Conservation (phyloP, 1,140 invertebrate species). For the Hyles euphorbiae region DNA sequence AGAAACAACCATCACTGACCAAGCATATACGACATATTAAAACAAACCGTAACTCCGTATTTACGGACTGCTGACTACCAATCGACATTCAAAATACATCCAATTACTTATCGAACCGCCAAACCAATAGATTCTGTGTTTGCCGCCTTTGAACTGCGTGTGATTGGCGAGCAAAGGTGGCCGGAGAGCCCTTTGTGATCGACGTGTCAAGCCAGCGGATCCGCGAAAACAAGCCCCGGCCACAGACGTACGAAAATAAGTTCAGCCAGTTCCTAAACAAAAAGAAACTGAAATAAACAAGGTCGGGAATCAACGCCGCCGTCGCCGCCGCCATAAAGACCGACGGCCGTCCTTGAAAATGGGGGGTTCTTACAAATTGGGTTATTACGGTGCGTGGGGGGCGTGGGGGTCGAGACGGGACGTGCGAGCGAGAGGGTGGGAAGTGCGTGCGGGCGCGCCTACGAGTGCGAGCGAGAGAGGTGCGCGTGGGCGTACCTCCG, state of each 20-base stretch:
- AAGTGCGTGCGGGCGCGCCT: neutral
- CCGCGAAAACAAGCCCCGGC: slow-evolving; percentile 44
- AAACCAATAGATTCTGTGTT: slow-evolving; percentile 30
- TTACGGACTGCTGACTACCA: slow-evolving; percentile 33
- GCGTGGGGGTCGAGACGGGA: slow-evolving; percentile 57
- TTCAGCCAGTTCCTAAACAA: slow-evolving; percentile 72
- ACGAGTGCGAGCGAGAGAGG: slow-evolving; percentile 24
- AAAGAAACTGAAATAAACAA: slow-evolving; percentile 75
- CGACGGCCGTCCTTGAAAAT: slow-evolving; percentile 74
- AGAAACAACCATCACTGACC: no score
- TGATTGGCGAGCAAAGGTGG: slow-evolving; percentile 29
- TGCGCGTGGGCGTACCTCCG: slow-evolving; percentile 62
- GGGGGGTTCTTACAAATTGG: slow-evolving; percentile 74
- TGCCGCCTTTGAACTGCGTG: slow-evolving; percentile 30
- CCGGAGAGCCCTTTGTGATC: slow-evolving; percentile 20
- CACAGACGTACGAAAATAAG: slow-evolving; percentile 62
- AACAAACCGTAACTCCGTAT: slow-evolving; percentile 22
- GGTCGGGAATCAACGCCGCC: slow-evolving; percentile 71
- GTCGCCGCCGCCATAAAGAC: slow-evolving; percentile 71
- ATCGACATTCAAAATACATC: slow-evolving; percentile 38
- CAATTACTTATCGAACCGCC: slow-evolving; percentile 38
- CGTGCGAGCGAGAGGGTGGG: slow-evolving; percentile 32
- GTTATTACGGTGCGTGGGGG: slow-evolving; percentile 68
- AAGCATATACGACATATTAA: no score
- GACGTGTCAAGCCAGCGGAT: slow-evolving; percentile 27